Evolutionary conservation across 1,140 invertebrate genomes (phyloP).

Genomic region (Coboldia fuscipes): DNA sequence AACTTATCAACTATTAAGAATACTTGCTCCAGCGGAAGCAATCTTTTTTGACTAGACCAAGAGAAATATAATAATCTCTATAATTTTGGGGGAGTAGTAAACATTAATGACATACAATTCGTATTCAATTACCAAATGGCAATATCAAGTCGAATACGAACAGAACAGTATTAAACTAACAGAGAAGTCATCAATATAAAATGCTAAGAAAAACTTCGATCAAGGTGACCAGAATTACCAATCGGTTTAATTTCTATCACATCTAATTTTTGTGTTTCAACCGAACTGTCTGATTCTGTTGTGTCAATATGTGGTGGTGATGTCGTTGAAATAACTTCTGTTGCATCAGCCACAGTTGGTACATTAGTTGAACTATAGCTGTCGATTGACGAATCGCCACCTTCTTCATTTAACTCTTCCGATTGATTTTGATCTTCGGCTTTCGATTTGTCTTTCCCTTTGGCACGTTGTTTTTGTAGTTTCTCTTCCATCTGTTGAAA

Average conservation of each 20-base stretch:
- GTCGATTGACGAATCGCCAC: neutral
- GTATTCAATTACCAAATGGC: too few species aligned
- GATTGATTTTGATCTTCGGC: constrained; percentile 6
- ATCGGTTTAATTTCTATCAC: constrained; percentile 20
- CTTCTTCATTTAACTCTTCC: constrained; percentile 7
- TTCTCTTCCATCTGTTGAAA: constrained; percentile 67
- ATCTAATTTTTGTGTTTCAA: constrained; percentile 13
- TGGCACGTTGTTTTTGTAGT: constrained; percentile 25
- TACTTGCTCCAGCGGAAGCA: too few species aligned
- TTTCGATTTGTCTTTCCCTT: constrained; percentile 12
- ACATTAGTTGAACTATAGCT: neutral
- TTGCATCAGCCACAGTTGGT: neutral
- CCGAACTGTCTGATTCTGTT: neutral
- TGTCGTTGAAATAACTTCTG: neutral
- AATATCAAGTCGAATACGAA: too few species aligned
- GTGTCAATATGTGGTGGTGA: neutral
- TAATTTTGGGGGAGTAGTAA: too few species aligned
- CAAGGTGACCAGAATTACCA: constrained; percentile 16
- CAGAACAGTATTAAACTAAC: too few species aligned
- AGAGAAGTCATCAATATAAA: too few species aligned
- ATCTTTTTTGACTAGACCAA: too few species aligned
- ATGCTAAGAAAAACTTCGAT: too few species aligned
- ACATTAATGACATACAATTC: too few species aligned
- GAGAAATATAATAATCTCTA: too few species aligned
- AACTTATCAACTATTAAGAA: too few species aligned